Evolutionary conservation across 37 sponge, comb jelly and placozoan genomes (phyloP).

Genomic region (Spongia lamella): DNA sequence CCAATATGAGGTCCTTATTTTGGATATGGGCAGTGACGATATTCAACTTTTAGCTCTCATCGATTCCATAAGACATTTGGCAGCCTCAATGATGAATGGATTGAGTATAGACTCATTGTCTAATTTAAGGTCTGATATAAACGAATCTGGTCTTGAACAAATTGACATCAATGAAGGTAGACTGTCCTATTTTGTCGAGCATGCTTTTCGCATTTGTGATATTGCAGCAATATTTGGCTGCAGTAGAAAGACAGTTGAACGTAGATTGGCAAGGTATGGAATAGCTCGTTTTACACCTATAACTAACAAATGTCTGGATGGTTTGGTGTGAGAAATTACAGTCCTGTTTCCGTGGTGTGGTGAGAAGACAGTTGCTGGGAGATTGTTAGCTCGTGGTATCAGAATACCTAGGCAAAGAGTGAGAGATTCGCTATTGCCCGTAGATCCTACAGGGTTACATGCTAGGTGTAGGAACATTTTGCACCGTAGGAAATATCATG

Average conservation of each 20-base stretch:
- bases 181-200: constrained; percentile 23
- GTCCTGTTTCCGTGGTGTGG: constrained; percentile 8
- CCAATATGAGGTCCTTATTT: too few species aligned
- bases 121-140: too few species aligned
- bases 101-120: too few species aligned
- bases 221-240: constrained; percentile 43
- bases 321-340: too few species aligned
- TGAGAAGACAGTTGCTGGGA: constrained; percentile 37
- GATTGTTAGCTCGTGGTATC: constrained; percentile 32
- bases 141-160: too few species aligned
- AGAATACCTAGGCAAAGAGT: constrained; percentile 39
- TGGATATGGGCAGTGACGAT: too few species aligned
- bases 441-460: constrained; percentile 48
- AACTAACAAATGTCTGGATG: too few species aligned
- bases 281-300: neutral
- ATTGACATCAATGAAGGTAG: constrained; percentile 16
- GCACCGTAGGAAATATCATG: constrained; percentile 44
- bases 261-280: constrained; percentile 19
- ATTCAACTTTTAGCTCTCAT: too few species aligned
- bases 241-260: constrained; percentile 32
- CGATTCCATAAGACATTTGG: too few species aligned
- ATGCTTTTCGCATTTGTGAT: constrained; percentile 40
- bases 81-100: too few species aligned
- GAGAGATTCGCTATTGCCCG: constrained; percentile 40
- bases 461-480: constrained; percentile 25